Evolutionary conservation across 2,113 vertebrate genomes (phyloP).

Genomic region (Hystrix brachyura): DNA sequence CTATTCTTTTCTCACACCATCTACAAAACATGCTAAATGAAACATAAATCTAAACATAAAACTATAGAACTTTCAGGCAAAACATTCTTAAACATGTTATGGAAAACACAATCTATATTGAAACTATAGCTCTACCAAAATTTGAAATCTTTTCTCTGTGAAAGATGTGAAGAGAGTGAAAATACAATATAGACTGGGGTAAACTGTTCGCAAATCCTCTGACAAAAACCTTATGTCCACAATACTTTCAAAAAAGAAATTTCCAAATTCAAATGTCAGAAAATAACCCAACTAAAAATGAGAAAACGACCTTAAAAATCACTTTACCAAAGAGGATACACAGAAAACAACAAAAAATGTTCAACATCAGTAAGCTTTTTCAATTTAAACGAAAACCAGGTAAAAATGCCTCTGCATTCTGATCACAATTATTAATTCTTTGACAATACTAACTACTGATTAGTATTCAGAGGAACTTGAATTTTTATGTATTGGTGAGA

Average conservation of each 20-base stretch:
- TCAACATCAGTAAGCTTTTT: neutral
- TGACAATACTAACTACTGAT: neutral
- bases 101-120: neutral
- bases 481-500: neutral
- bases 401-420: neutral
- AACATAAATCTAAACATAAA: neutral
- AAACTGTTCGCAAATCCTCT: neutral
- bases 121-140: constrained; percentile 6
- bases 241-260: neutral
- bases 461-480: neutral
- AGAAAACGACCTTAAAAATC: neutral
- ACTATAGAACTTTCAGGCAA: neutral
- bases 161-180: neutral
- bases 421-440: neutral
- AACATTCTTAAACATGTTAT: neutral
- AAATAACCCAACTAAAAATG: neutral
- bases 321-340: neutral
- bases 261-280: neutral
- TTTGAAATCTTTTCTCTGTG: neutral
- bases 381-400: constrained; percentile 7
- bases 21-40: neutral
- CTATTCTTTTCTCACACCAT: neutral
- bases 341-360: neutral
- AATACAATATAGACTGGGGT: neutral
- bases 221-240: neutral